Evolutionary conservation across 2,888 invertebrate species (phyloP), one percentile per base, ranked within the genome.

Genomic region (Drosophila putrida): DNA sequence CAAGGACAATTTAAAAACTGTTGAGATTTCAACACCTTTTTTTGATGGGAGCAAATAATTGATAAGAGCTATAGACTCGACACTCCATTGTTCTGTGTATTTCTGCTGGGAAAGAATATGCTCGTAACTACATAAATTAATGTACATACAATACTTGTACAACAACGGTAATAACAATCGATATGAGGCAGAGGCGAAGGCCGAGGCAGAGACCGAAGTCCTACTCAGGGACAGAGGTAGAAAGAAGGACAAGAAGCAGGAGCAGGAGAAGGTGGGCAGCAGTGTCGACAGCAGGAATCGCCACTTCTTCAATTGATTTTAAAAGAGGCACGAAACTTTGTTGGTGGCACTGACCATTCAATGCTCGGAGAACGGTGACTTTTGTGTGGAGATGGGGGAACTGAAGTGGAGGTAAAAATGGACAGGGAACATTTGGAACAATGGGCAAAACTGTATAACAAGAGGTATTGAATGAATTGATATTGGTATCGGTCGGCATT

Each of bases 281-380:
- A 60, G 75, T 84, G 88, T 84, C 88, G 82, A 89, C 82, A 82
- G 77, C 79, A 84, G 85, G 85, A 81, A 84, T 84, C 74, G 79
- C 75, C 82, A 88, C 82, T 79, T 82, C 72, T 88, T 73, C 85
- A 89, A 75, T 79, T 79, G 75, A 83, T 74, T 73, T 74, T 65
- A 36, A 60, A 62, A 71, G 51, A 53, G 62, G 39, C 43, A 55
- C 38, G 44, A 59, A 78, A 70, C 89, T 75, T 76, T 87, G 84
- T 71, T 88, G 79, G 85, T 88, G 89, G 85, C 69, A 62, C 51
- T 47, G 71, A 67, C 54, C 58, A 71, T 53, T 65, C 64, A 43
- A 35, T 38, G 55, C 36, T 9, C 27, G 33, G 25, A 36, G 13
- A 46, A 54, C 36, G 28, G 60, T 49, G 54, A 35, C 63, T 43